These are phyloP conservation scores for Acronicta alni DNA, from an alignment of 2,888 invertebrate species.

Conservation along the genomic window DNA sequence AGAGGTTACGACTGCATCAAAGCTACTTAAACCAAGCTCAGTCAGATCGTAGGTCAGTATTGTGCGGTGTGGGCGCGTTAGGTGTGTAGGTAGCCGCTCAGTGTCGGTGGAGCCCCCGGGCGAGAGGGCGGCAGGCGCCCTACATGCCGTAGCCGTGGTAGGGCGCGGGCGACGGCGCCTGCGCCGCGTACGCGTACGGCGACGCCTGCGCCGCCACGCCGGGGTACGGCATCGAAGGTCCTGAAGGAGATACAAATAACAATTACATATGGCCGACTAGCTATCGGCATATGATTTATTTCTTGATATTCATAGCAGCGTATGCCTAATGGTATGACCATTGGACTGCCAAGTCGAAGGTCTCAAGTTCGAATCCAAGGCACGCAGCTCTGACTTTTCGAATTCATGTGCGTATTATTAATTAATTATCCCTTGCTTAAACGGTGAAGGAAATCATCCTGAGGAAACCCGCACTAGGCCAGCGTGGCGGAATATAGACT, in stretches of 20 bases:
- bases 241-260: constrained; percentile 56
- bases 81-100: not conserved
- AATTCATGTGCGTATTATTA: no score
- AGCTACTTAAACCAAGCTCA: not conserved
- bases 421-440: no score
- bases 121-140: constrained; percentile 63
- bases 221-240: constrained; percentile 86
- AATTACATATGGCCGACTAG: not conserved
- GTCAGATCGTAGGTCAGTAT: not conserved
- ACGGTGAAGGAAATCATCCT: no score
- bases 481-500: no score
- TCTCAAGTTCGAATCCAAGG: no score
- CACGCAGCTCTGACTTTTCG: no score
- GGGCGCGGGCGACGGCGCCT: constrained; percentile 86
- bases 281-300: no score
- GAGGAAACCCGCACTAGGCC: no score
- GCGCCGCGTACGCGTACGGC: constrained; percentile 87
- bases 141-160: constrained; percentile 90
- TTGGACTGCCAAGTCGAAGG: no score
- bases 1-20: not conserved
- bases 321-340: no score
- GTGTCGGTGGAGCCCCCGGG: constrained; percentile 55
- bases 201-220: constrained; percentile 82
- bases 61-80: not conserved
- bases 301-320: no score